Evolutionary conservation across 2,888 invertebrate genomes (phyloP), one percentile per base, ranked within the genome.

Genomic region (Craniophora ligustri): DNA sequence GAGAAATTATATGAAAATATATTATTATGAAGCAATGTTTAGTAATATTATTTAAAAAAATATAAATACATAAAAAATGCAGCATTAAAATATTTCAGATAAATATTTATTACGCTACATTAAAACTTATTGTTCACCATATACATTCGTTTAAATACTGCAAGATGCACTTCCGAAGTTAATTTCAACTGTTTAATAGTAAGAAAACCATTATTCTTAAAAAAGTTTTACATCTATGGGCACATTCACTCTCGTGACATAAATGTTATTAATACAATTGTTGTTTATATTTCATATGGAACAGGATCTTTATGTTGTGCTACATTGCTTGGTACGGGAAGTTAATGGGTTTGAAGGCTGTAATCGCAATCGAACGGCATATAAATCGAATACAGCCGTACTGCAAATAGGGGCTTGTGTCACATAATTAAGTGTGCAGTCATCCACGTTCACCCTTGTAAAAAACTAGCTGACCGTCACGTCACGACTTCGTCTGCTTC

Each of bases 301-400:
- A 49, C 63, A 73, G 63, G 69, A 79, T 82, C 82, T 80, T 79
- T n/a, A n/a, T 83, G 82, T 86, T 81, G 81, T 75, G 53, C 67
- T 67, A 64, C 59, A 72, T 72, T n/a, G n/a, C n/a, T 71, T 67
- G 68, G 63, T 61, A 70, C 65, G 54, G 60, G 62, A 70, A 74
- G 67, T 79, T 82, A 84, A 83, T 80, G 72, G 69, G 75, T 80
- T 71, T 55, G 72, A 62, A 67, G 72, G 75, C 59, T 76, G 76
- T 80, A 75, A 79, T 79, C 75, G 76, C 74, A 72, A 79, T 78
- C 75, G 75, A 74, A 72, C 70, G 62, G 74, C 69, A 58, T n/a
- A 48, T 82, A 81, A 85, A 86, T 48, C 19, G 53, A 56, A 31
- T 71, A 53, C 68, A 67, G 48, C 53, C 60, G 54, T 53, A 71